Base-by-base conservation (phyloP, 1,140 invertebrate genomes). In the Sycophaga agraensis region DNA sequence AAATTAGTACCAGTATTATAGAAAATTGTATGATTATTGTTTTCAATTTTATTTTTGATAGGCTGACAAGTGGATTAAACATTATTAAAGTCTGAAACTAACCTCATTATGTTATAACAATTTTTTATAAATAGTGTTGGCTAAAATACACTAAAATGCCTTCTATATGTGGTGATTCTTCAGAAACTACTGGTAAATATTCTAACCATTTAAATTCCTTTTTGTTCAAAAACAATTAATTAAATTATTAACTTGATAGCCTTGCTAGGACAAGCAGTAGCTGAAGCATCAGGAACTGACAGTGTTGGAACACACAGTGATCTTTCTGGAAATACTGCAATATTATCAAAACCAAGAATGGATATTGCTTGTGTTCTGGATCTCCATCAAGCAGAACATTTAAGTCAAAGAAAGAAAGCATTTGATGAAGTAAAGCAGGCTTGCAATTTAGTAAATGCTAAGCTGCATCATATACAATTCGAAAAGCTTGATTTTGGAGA, bases 291-390 rank as follows among this genome's bases (percentile, higher is more conserved):
- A 7, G 79, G 71, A 70, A 89, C 88, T 58, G 89, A 91, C 64
- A 91, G 88, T 78, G 76, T 90, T 66, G 88, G 89, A 51, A 90
- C 88, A 28, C 82, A 84, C 45, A 86, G 85, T 58, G 89, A 91
- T 80, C 81, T 86, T 48, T 90, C 89, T 4, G 86, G 84, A 48
- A 82, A 87, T 46, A 88, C 87, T 8, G 82, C 85, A 2, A 82
- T 87, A 65, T 73, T 82, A 16, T 80, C 82, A 21, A 83, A 86
- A 66, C 84, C 86, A 39, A 85, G 84, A 64, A 96, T 96, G 91
- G 93, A 96, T 78, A 91, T 97, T 45, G 94, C 91, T 56, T 94
- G 92, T 84, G 89, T 97, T 49, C 85, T 96, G 66, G 94, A 96
- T 81, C 80, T 93, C 24, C 86, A 89, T 69, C 86, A 89, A 74